Evolutionary conservation across 2,888 invertebrate species (phyloP), one percentile per base, ranked within the genome.

Genomic region (Therioaphis trifolii): DNA sequence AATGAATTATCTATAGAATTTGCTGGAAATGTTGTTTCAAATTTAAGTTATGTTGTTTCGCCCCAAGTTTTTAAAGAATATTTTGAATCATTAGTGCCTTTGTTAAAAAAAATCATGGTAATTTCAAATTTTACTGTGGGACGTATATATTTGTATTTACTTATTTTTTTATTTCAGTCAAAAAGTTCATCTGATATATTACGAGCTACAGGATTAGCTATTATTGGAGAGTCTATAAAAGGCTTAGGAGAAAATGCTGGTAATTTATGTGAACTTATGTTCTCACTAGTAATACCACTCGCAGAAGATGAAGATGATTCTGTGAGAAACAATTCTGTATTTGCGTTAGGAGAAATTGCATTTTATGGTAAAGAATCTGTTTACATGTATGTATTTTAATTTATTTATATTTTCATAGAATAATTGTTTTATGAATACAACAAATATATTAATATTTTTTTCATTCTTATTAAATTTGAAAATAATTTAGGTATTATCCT

Each of bases 281-380:
- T 93, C 85, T 92, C 93, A 3, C 87, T 93, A 14, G 92, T 94
- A 87, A 89, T 93, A 84, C 90, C 89, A 76, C 91, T 92, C 72
- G 89, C 92, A 1, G 89, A 90, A 78, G 94, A 94, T 88, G 88
- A 90, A 0, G 92, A 92, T 86, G 91, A 92, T 74, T 94, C 94
- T 88, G 93, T 94, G 0, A 90, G 95, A 78, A 94, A 94, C 87
- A 95, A 95, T 89, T 91, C 94, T 0, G 92, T 93, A 71, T 95
- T 91, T 88, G 94, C 93, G 24, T 89, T 95, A 72, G 95, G 95
- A 4, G 94, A 95, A 87, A 90, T 95, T 87, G 92, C 92, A 66
- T 88, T 92, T 18, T 91, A 93, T 88, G 92, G 93, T 75, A 92
- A 91, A 88, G 92, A 92, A 71, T 90, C 90, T 85, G 89, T 92